A percentile compares a stretch with the other conserved stretches of the same genome.
phyloP scores from a whole-genome alignment of 2,888 invertebrate species.

The Alentia gelatinosa region DNA sequence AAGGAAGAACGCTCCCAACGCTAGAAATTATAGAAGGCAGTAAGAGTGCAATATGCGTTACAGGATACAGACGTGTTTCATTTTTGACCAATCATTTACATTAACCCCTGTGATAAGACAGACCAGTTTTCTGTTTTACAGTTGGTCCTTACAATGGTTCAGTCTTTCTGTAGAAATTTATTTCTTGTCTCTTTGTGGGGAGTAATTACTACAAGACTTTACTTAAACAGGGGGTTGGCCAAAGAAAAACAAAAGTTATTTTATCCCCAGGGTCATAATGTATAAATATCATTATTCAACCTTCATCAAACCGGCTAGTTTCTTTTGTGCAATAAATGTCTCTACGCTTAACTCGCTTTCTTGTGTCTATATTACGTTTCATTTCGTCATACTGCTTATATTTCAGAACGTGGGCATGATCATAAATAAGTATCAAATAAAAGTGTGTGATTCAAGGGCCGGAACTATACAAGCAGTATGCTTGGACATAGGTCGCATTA shows the following conservation, averaged over 20 bases:
- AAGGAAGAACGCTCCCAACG: not conserved
- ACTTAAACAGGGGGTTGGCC: not conserved
- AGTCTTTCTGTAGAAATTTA: not conserved
- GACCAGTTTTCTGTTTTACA: not conserved
- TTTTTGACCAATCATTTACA: not conserved
- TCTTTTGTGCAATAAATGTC: conserved; percentile 40
- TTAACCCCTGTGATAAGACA: not conserved
- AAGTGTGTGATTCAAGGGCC: no score
- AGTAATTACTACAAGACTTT: conserved; percentile 7
- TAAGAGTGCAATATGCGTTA: conserved; percentile 20
- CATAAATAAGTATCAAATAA: no score
- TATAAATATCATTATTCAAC: not conserved
- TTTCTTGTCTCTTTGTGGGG: not conserved
- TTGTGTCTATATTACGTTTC: conserved; percentile 8
- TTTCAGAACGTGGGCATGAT: not conserved
- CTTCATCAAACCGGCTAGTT: not conserved
- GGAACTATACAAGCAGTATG: no score
- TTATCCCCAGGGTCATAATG: not conserved
- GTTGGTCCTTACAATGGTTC: not conserved
- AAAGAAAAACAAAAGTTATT: not conserved
- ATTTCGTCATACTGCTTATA: not conserved
- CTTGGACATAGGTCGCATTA: no score
- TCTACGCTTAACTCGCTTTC: conserved; percentile 21
- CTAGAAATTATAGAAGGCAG: conserved; percentile 36
- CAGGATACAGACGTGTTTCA: not conserved